Base-by-base conservation (phyloP, 2,797 vertebrate genomes). In the Ceryle rudis region DNA sequence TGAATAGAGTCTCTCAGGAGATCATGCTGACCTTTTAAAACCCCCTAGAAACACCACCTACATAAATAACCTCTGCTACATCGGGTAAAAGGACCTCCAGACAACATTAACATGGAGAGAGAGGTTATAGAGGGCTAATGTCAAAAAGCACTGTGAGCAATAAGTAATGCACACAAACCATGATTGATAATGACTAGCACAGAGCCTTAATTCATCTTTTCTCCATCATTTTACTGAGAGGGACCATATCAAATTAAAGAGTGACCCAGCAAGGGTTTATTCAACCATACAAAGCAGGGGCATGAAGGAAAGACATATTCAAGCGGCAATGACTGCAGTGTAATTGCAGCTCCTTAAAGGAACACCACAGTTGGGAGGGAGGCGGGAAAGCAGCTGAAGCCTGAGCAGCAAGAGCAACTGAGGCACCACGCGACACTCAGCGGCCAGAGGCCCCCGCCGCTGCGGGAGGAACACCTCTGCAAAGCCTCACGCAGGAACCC, bases 161-260 rank as follows among this genome's bases (percentile, higher is more conserved):
- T 98, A 98, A 98, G 98, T 98, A 98, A 98, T 98, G 98, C 98
- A 98, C 98, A 98, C 98, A 97, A 98, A 98, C 97, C 86, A 97
- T 98, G 98, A 99, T 98, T 98, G 98, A 99, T 99, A 96, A 98
- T 97, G 98, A 97, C 95, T 95, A 90, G 71, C 77, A 95, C 94
- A 93, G 97, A 96, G 94, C 95, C 96, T 96, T 95, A 98, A 98
- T 98, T 98, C 97, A 98, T 98, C 98, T 98, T 98, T 98, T 98
- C 97, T 98, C 98, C 97, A 98, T 98, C 98, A 97, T 97, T 98
- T 88, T 96, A 94, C 96, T 92, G 92, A 94, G 92, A 91, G 94
- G 94, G 92, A 95, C 95, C 97, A 94, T 95, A 97, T 97, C 89
- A 97, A 97, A 97, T 96, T 96, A 97, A 97, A 97, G 39, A 95